These are phyloP conservation scores for Cydia fagiglandana DNA, from an alignment of 1,140 invertebrate genomes.

Conservation along the genomic window DNA sequence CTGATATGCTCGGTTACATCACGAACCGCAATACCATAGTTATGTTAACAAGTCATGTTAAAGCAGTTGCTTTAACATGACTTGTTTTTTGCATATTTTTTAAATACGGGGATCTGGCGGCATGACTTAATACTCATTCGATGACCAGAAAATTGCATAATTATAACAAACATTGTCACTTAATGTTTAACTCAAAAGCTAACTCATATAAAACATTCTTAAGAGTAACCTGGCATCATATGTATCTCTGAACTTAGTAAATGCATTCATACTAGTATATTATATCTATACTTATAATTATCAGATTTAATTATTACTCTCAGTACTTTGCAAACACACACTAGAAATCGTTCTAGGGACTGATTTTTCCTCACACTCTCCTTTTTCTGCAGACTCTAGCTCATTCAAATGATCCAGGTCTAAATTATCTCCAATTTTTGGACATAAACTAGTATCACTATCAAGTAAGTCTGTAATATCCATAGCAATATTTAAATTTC, in stretches of 20 bases:
- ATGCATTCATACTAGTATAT: constrained; percentile 13
- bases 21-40: background rate
- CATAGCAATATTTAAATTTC: constrained; percentile 5
- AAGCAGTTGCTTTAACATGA: background rate
- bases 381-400: background rate
- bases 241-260: background rate
- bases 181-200: background rate
- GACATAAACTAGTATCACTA: constrained; percentile 1
- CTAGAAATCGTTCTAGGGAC: background rate
- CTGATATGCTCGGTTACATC: background rate
- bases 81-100: background rate
- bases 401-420: background rate
- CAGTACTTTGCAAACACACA: background rate
- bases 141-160: constrained; percentile 10
- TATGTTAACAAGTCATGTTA: too few species aligned
- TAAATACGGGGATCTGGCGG: background rate
- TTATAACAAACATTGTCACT: background rate
- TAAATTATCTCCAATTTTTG: background rate
- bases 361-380: background rate
- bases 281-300: constrained; percentile 1
- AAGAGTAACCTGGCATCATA: background rate
- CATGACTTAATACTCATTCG: background rate
- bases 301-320: constrained; percentile 2
- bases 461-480: background rate
- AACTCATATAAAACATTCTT: background rate